A percentile compares a stretch with the other conserved stretches of the same genome.
phyloP scores from a whole-genome alignment of 2,113 vertebrate genomes.

The Catagonus wagneri region DNA sequence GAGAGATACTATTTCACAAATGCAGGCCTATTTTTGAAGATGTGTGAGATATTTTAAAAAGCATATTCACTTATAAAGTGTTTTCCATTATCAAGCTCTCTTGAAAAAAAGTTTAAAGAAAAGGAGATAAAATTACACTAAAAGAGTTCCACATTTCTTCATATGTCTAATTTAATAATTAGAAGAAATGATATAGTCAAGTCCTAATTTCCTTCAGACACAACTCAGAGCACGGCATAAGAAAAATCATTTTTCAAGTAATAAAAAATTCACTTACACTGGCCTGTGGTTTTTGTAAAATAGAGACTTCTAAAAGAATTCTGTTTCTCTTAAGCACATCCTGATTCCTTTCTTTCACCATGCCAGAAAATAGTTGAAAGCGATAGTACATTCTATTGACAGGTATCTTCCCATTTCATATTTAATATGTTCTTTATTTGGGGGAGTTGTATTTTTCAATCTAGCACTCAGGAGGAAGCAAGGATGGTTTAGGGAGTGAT shows the following conservation, averaged over 20 bases:
- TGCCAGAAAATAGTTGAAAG: slow-evolving; percentile 7
- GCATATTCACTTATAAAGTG: background rate
- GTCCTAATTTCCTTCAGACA: background rate
- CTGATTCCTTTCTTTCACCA: slow-evolving; percentile 2
- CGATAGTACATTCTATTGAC: background rate
- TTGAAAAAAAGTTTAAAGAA: background rate
- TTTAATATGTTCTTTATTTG: slow-evolving; percentile 38
- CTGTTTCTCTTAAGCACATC: background rate
- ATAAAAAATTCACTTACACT: slow-evolving; percentile 54
- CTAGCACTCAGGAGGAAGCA: slow-evolving; percentile 21
- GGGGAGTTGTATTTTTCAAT: background rate
- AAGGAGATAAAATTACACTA: background rate
- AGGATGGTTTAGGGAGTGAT: background rate
- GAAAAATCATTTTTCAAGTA: slow-evolving; percentile 37
- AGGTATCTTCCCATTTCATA: background rate
- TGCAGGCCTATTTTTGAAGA: background rate
- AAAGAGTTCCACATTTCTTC: background rate
- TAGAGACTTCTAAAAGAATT: background rate
- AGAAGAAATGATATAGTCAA: background rate
- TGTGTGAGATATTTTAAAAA: background rate
- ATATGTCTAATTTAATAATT: background rate
- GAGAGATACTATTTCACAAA: background rate
- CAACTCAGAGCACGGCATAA: background rate
- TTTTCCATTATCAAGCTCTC: background rate
- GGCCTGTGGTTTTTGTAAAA: slow-evolving; percentile 39